Base-by-base conservation (phyloP, 2,113 vertebrate species). In the Picathartes gymnocephalus region DNA sequence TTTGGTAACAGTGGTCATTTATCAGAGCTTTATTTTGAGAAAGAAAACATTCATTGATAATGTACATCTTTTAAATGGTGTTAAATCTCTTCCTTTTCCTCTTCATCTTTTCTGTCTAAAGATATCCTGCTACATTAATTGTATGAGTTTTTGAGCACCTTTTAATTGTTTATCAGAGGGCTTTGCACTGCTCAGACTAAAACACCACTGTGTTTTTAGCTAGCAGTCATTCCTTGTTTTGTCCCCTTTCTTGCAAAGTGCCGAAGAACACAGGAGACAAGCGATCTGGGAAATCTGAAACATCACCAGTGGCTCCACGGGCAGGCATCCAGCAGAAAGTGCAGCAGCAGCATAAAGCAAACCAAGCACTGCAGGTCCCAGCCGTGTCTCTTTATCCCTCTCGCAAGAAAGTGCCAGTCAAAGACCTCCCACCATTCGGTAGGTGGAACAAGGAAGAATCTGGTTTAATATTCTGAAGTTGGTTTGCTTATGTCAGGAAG, bases 391-490 rank as follows among this genome's bases (percentile, higher is more conserved):
- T 99, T 8, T 98, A 99, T 94, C 99, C 99, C 10, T 99, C 99
- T 28, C 98, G 99, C 40, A 99, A 99, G 98, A 99, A 99, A 95
- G 99, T 99, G 39, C 99, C 99, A 0, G 98, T 99, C 57, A 99
- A 99, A 97, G 99, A 99, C 76, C 98, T 99, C 54, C 99, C 99
- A 1, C 99, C 99, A 7, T 99, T 99, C 3, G 99, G 99, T 99
- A 98, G 98, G 98, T 92, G 10, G 48, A 72, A 14, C 37, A 53
- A 11, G 30, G 21, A 62, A 56, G 19, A 1, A 0, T 48, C 74
- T 2, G 2, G 11, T 73, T 90, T 51, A 28, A 20, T 76, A 35
- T 15, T 31, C 40, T 71, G 8, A 24, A 28, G 31, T 69, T 85
- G 51, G 33, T 35, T 91, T 79, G 65, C 45, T 23, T 13, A 1